These are phyloP conservation scores for Dryadula phaetusa DNA, from an alignment of 2,888 invertebrate species.

Conservation along the genomic window DNA sequence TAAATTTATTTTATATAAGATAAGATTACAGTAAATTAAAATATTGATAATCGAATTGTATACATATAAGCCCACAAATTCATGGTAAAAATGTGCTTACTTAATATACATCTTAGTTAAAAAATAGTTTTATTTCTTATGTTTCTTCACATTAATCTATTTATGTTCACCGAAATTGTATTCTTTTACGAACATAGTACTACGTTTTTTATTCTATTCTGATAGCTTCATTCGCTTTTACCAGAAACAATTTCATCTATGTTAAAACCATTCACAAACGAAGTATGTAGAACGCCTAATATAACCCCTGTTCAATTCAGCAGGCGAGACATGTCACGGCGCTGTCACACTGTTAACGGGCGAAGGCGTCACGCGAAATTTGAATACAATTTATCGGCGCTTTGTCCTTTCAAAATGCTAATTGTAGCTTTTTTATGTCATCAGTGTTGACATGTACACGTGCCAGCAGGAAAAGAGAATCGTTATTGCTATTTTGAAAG, in stretches of 20 bases:
- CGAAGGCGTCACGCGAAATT: slow-evolving; percentile 69
- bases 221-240: not conserved
- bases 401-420: slow-evolving; percentile 53
- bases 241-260: not conserved
- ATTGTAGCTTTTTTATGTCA: slow-evolving; percentile 49
- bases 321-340: slow-evolving; percentile 63
- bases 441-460: slow-evolving; percentile 38
- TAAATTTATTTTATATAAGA: not conserved
- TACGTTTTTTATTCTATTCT: not conserved
- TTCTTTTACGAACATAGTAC: not conserved
- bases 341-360: slow-evolving; percentile 64
- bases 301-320: slow-evolving; percentile 56
- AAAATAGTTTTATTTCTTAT: no score
- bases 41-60: not conserved
- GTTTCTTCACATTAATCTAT: no score
- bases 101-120: no score
- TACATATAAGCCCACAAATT: no score
- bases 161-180: not conserved
- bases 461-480: slow-evolving; percentile 6
- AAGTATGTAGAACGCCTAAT: slow-evolving; percentile 41
- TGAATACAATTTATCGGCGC: slow-evolving; percentile 67
- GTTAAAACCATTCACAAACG: not conserved
- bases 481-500: slow-evolving; percentile 5
- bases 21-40: not conserved
- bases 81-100: no score